Percentiles rank a stretch among this genome's conserved stretches.
Conservation (phyloP, 2,797 vertebrate genomes). For the Spondyliosoma cantharus region DNA sequence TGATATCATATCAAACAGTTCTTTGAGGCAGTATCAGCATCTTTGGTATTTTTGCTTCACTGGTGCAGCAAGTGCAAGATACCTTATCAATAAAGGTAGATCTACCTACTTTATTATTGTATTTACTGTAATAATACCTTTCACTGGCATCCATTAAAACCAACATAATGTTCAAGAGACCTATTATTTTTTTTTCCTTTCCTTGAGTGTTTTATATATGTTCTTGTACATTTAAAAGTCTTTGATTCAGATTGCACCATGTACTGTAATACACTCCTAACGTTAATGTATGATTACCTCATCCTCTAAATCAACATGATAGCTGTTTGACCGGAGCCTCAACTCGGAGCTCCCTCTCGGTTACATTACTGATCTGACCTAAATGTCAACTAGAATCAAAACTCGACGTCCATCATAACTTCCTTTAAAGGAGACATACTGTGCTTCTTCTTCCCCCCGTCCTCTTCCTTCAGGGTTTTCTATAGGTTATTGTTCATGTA, state of each 20-base stretch:
- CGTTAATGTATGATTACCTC: slow-evolving; percentile 1
- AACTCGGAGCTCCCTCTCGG: slow-evolving; percentile 14
- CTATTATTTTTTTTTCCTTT: no score
- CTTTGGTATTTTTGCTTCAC: slow-evolving; percentile 4
- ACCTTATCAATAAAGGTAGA: neutral
- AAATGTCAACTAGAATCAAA: slow-evolving; percentile 35
- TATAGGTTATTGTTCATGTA: no score
- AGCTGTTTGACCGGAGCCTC: slow-evolving; percentile 17
- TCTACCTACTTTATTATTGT: neutral
- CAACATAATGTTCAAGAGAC: neutral
- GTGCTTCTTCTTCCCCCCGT: no score
- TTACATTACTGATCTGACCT: slow-evolving; percentile 25
- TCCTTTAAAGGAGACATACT: neutral
- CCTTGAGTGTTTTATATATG: no score
- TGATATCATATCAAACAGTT: neutral
- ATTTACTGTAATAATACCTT: slow-evolving; percentile 3
- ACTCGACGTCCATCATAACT: slow-evolving; percentile 1
- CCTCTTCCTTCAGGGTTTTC: no score
- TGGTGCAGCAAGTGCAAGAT: neutral
- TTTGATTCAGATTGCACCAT: slow-evolving; percentile 23
- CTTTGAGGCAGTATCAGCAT: neutral
- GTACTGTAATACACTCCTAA: slow-evolving; percentile 5
- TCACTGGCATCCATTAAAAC: neutral
- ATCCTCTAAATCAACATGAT: slow-evolving; percentile 24
- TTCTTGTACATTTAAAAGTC: no score